Evolutionary conservation across 2,113 vertebrate genomes (phyloP), one percentile per base, ranked within the genome.

Genomic region (Phocoena sinus): DNA sequence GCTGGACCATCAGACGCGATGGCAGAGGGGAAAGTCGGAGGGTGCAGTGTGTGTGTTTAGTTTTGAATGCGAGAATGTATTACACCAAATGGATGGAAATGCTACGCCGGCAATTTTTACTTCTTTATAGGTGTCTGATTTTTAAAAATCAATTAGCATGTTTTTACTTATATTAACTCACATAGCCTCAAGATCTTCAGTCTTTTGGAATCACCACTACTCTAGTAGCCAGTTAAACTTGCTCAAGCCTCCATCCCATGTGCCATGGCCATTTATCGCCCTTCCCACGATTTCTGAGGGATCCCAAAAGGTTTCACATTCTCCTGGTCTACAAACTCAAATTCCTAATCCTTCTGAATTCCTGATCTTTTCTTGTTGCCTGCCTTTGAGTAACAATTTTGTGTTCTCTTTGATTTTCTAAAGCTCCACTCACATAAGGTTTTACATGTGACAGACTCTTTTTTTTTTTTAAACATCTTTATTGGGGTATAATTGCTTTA

Each of bases 81-180:
- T 96, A 81, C 10, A 47, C 82, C 84, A 95, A 95, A 76, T 87
- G 93, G 91, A 93, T 87, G 68, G 97, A 95, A 96, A 79, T 70
- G 96, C 97, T 63, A 53, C 0, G 67, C 62, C 84, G 82, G 97
- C 97, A 80, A 68, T 86, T 93, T 97, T 95, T 89, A 93, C 74
- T 97, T 92, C 95, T 97, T 97, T 86, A 80, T 86, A 93, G 96
- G 62, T 74, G 96, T 97, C 91, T 86, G 76, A 95, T 94, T 95
- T 95, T 94, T 83, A 50, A 74, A 91, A 97, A 96, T 95, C 96
- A 96, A 86, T 97, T 96, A 93, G 41, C 50, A 60, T 86, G 77
- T 96, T 91, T 95, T 91, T 67, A 94, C 77, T 97, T 93, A 47
- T 79, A 79, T 96, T 97, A 95, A 93, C 81, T 96, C 84, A 60